Base-by-base conservation (phyloP, 2,797 vertebrate species). In the Mionectes olivaceus region DNA sequence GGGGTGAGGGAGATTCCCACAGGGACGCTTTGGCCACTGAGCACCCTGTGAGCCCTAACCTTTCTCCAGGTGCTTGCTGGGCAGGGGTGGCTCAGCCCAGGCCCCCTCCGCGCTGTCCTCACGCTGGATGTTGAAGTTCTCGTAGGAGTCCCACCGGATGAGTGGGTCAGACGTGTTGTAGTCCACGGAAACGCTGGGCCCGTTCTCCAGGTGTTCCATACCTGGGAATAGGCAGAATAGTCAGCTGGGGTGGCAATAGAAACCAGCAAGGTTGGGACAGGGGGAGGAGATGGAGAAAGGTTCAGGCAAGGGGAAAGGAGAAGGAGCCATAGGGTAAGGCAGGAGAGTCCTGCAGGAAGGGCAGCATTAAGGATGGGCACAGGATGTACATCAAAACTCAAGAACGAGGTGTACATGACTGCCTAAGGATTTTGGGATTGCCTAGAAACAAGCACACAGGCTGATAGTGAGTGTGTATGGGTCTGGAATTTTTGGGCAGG, bases 161-260 rank as follows among this genome's bases (percentile, higher is more conserved):
- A 99, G 98, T 1, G 99, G 98, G 89, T 99, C 99, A 0, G 99
- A 98, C 2, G 99, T 99, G 96, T 99, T 99, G 97, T 99, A 99
- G 97, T 99, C 99, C 96, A 99, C 99, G 0, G 99, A 99, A 73
- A 99, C 99, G 0, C 99, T 98, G 0, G 99, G 99, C 17, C 99
- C 99, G 0, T 99, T 99, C 97, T 99, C 99, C 96, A 99, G 97
- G 70, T 98, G 98, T 33, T 99, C 99, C 99, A 99, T 98, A 93
- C 99, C 99, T 99, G 95, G 8, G 27, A 84, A 75, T 44, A 86
- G 17, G 46, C 16, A 14, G 50, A 22, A 75, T 2, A 0, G 43
- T 89, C 69, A 83, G 71, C 6, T 0, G 1, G 52, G 25, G 43
- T 37, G 41, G 53, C 3, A 6, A 30, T 2, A 19, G 47, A 82